Evolutionary conservation across 2,113 vertebrate genomes (phyloP).

Genomic region (Piliocolobus tephrosceles): DNA sequence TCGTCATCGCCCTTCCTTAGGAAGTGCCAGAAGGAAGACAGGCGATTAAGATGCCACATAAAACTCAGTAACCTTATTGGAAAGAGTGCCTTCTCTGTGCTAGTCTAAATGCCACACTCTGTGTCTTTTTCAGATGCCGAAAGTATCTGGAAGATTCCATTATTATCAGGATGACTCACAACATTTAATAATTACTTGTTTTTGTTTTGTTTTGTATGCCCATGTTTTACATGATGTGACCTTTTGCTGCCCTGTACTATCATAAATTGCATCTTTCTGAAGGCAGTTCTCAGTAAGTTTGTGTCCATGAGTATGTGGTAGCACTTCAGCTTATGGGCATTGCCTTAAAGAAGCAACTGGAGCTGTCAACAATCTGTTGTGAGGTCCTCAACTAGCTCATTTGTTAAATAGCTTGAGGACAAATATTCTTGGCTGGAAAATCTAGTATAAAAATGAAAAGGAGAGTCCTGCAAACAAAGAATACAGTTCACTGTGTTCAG

Average conservation of each 20-base stretch:
- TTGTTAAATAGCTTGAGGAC: background rate
- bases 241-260: background rate
- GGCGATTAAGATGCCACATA: background rate
- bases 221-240: background rate
- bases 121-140: background rate
- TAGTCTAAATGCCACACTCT: background rate
- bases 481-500: background rate
- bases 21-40: background rate
- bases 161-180: conserved; percentile 43
- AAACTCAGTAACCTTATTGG: background rate
- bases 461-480: background rate
- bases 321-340: background rate
- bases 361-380: background rate
- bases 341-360: background rate
- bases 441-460: conserved; percentile 10
- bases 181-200: conserved; percentile 51
- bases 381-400: background rate
- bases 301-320: background rate
- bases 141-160: background rate
- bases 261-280: conserved; percentile 13
- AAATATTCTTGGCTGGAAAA: background rate
- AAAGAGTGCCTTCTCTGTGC: background rate
- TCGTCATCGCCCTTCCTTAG: background rate
- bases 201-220: conserved; percentile 44
- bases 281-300: background rate